These are phyloP conservation scores for Pionites leucogaster DNA, from an alignment of 2,113 vertebrate genomes.

Conservation along the genomic window DNA sequence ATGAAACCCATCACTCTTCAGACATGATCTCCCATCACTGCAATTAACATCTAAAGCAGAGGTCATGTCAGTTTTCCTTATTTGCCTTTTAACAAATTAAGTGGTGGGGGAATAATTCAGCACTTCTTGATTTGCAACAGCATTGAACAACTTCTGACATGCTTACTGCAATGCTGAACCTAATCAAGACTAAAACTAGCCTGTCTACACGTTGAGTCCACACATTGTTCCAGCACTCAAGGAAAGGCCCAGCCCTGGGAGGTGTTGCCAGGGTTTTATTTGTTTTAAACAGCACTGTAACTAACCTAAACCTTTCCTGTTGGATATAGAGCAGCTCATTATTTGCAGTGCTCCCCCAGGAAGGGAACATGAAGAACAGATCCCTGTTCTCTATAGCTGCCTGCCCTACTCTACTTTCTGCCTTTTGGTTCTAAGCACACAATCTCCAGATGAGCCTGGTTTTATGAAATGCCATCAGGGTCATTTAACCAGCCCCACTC, in stretches of 20 bases:
- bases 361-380: neutral
- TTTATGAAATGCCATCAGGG: neutral
- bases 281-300: neutral
- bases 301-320: neutral
- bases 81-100: neutral
- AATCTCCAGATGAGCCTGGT: neutral
- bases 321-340: neutral
- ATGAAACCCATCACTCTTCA: neutral
- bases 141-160: neutral
- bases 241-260: neutral
- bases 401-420: neutral
- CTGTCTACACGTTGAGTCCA: fast-evolving
- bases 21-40: neutral
- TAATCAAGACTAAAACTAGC: neutral
- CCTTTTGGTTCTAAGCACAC: neutral
- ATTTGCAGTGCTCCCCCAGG: neutral
- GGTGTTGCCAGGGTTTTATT: neutral
- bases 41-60: neutral
- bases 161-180: neutral
- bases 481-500: neutral
- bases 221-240: neutral
- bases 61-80: neutral
- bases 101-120: neutral
- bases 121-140: neutral
- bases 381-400: neutral